Base-by-base conservation (phyloP, 2,888 invertebrate species). In the Ichneumoninae sp. region DNA sequence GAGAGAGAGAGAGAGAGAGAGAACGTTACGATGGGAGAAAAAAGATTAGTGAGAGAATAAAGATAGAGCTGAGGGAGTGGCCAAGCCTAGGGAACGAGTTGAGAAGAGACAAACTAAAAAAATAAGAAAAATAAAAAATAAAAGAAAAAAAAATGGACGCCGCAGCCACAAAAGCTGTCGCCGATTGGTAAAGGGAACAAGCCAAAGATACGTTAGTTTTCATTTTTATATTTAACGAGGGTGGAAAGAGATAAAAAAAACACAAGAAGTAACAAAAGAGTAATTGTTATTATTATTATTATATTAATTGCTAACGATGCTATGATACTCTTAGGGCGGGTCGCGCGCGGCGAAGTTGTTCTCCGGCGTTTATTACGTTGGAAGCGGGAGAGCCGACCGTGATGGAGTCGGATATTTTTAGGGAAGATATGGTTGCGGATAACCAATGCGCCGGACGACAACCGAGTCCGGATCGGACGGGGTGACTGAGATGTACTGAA, bases 141-240 rank as follows among this genome's bases (percentile, higher is more conserved):
- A 87, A 87, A 86, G 87, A 85, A 88, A 90, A 89, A 88, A 89
- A 88, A 90, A 90, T 89, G 90, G 89, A 91, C 90, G 91, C 90
- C 87, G 91, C 91, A 91, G 91, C 90, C 86, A 78, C 85, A 85
- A 83, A 50, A 82, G 92, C 91, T 92, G 92, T 91, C 89, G 93
- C 90, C 90, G 95, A 96, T 96, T 96, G 96, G 96, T 96, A 96
- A 95, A 96, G 96, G 96, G 96, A 96, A 96, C 96, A 96, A 96
- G 96, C 96, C 96, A 96, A 96, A 96, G 96, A 96, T 96, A 96
- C 96, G 96, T 96, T 96, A 95, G 95, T 95, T 95, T 94, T 94
- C 95, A 94, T 95, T 95, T 95, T 93, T 94, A 95, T 95, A 93
- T 93, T 94, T 93, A 93, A 92, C 81, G 84, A 87, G 70, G 40